Conservation (phyloP, 2,113 vertebrate species). For the Sakesphorus luctuosus region DNA sequence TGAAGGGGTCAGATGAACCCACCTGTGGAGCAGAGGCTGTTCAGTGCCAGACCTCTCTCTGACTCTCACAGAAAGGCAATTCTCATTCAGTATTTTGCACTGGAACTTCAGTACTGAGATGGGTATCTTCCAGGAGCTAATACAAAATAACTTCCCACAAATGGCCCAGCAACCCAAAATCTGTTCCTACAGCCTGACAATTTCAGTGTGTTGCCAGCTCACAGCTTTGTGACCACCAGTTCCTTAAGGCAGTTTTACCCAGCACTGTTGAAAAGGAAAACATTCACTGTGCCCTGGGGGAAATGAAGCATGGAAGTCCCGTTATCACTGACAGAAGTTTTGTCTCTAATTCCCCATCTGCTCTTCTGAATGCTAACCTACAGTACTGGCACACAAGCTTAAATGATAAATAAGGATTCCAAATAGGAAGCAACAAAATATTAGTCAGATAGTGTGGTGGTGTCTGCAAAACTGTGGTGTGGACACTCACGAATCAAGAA, state of each 20-base stretch:
- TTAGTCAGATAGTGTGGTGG: slow-evolving; percentile 15
- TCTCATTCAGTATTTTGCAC: background rate
- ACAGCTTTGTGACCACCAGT: background rate
- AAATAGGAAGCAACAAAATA: slow-evolving; percentile 16
- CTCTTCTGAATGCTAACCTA: slow-evolving; percentile 33
- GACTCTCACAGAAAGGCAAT: background rate
- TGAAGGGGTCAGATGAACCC: background rate
- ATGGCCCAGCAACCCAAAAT: background rate
- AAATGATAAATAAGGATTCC: slow-evolving; percentile 31
- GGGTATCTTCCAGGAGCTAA: background rate
- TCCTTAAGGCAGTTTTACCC: slow-evolving; percentile 9
- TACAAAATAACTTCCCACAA: background rate
- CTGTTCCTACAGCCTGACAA: background rate
- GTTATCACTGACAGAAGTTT: slow-evolving; percentile 53
- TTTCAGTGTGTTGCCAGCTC: background rate
- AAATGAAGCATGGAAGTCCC: slow-evolving; percentile 34
- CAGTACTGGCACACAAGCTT: background rate
- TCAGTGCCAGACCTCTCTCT: background rate
- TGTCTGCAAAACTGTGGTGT: background rate
- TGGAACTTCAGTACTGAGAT: background rate
- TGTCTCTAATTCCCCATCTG: slow-evolving; percentile 48
- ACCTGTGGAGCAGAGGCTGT: background rate
- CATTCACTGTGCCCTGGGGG: background rate
- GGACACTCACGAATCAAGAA: background rate
- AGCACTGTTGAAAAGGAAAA: slow-evolving; percentile 12